Conservation (phyloP, 2,113 vertebrate species). For the Erpornis zantholeuca region DNA sequence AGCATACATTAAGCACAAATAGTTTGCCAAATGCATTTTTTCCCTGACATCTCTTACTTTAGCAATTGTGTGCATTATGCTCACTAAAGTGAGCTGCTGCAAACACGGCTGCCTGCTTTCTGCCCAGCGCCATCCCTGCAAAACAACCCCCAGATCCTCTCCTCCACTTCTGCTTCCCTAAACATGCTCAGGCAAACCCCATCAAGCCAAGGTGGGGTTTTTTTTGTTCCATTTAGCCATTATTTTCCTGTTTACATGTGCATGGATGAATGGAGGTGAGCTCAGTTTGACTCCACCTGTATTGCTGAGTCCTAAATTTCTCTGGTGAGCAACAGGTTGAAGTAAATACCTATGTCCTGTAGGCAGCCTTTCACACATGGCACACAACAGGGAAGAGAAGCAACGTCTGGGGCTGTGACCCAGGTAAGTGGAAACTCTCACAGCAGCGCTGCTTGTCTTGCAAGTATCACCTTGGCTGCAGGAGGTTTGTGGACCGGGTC, state of each 20-base stretch:
- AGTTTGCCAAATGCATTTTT: slow-evolving; percentile 25
- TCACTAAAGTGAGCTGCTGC: neutral
- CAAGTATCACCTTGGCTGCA: neutral
- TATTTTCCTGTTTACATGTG: neutral
- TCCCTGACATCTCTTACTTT: slow-evolving; percentile 23
- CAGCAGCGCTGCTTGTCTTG: neutral
- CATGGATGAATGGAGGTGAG: neutral
- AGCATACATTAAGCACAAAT: slow-evolving; percentile 51
- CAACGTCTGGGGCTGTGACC: neutral
- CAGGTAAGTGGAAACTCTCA: neutral
- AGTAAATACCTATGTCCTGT: neutral
- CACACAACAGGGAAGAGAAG: neutral
- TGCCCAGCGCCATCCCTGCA: neutral
- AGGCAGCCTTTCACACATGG: neutral
- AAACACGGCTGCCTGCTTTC: neutral
- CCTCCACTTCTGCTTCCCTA: neutral
- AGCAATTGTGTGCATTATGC: neutral
- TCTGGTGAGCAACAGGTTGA: neutral
- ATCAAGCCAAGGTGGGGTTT: neutral
- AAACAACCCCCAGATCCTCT: neutral
- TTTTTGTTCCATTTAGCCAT: neutral
- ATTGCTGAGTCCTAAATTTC: neutral
- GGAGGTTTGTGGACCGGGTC: fast-evolving
- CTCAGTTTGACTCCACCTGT: neutral
- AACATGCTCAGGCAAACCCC: neutral